Base-by-base conservation (phyloP, 1,140 invertebrate species). In the Druon quercuslanigerum region DNA sequence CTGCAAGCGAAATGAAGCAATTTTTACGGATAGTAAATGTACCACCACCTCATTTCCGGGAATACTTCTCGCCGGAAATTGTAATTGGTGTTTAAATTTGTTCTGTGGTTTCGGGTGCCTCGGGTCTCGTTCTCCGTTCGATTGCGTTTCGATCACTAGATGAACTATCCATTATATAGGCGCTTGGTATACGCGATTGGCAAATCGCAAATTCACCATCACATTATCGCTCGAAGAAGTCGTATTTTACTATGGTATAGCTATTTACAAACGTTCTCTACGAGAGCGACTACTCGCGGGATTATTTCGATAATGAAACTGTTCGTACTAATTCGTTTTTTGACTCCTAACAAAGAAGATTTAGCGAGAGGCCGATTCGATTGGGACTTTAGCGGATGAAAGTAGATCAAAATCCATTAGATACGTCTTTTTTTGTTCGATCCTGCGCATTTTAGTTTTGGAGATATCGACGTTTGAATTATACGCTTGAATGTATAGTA, bases 151-250 rank as follows among this genome's bases (percentile, higher is more conserved):
- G 76, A 83, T 85, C 79, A 82, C 80, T 83, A 82, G 74, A 80
- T 73, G 50, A 80, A 78, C 75, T 83, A 85, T 66, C 60, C 60
- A 74, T 85, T 78, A 78, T 85, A 85, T 85, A 85, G 83, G 83
- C 84, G 83, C 80, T 86, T 86, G 75, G 73, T 83, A 83, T 75
- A 71, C 72, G 74, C 77, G 74, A 80, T 75, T 66, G 75, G 66
- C 33, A 71, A 70, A 79, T 79, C 79, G 56, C 73, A 73, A 46
- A 16, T 74, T 79, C 76, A 78, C 77, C 79, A 77, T 82, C 82
- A 79, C 81, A 82, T 78, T 66, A 66, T 66, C 60, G 60, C 60
- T 40, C 60, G 20, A 66, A 66, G 25, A 66, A 66, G 60, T 66
- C 20, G 60, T 66, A 46, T 46, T 46, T 46, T 46, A 46, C 40